Evolutionary conservation across 2,888 invertebrate species (phyloP).

Genomic region (Agrenia bidenticulata): DNA sequence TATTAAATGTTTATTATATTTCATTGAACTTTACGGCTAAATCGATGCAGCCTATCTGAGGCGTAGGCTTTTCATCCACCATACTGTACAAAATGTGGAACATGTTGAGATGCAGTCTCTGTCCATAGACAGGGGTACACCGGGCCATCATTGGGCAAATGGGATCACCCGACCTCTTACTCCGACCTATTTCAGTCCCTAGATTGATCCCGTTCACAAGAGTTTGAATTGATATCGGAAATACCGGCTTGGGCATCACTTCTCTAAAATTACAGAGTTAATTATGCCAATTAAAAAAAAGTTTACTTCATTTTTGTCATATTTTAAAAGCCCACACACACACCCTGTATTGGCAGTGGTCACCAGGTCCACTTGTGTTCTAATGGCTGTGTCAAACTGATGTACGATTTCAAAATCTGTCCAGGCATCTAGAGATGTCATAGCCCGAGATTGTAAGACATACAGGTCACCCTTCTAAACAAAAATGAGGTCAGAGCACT

Average conservation of each 20-base stretch:
- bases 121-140: constrained; percentile 53
- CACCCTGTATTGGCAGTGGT: constrained; percentile 76
- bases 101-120: constrained; percentile 57
- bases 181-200: constrained; percentile 53
- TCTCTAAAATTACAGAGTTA: constrained; percentile 59
- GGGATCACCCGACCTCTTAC: constrained; percentile 10
- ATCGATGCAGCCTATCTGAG: constrained; percentile 61
- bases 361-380: constrained; percentile 66
- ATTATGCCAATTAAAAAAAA: too few species aligned
- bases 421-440: constrained; percentile 72
- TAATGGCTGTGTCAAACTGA: constrained; percentile 71
- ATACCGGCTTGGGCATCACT: constrained; percentile 66
- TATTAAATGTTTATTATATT: background rate
- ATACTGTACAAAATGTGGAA: constrained; percentile 60
- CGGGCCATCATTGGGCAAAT: constrained; percentile 34
- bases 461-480: constrained; percentile 57
- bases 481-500: background rate
- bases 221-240: constrained; percentile 61
- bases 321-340: constrained; percentile 56
- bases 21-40: constrained; percentile 56
- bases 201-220: constrained; percentile 54
- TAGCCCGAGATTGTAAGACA: constrained; percentile 74
- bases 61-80: constrained; percentile 58
- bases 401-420: constrained; percentile 75
- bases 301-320: background rate